Base-by-base conservation (phyloP, 2,113 vertebrate species). In the Dasyurus viverrinus region DNA sequence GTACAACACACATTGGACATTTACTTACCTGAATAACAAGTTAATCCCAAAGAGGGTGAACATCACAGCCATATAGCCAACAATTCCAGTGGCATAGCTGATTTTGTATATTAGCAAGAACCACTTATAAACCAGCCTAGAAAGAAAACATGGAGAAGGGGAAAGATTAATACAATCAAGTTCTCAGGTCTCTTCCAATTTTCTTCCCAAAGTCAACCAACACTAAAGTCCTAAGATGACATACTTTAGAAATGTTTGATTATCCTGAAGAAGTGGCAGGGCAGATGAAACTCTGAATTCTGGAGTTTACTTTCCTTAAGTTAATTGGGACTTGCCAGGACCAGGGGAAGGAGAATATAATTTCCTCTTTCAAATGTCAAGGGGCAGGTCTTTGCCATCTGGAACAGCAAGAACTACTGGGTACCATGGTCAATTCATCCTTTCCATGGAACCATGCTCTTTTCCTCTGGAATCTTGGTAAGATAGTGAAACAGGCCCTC, bases 31-130 rank as follows among this genome's bases (percentile, higher is more conserved):
- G 99, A 99, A 99, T 97, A 99, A 97, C 90, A 99, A 98, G 96
- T 99, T 99, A 95, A 99, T 99, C 94, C 99, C 99, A 97, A 99
- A 99, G 91, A 99, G 99, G 0, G 99, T 99, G 97, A 99, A 99
- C 99, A 99, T 99, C 93, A 99, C 99, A 6, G 99, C 99, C 95
- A 98, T 99, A 97, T 99, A 99, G 90, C 99, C 99, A 93, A 99
- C 98, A 0, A 99, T 99, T 22, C 99, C 99, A 0, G 99, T 99
- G 93, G 99, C 99, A 52, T 99, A 99, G 98, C 99, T 99, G 97
- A 99, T 99, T 98, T 99, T 99, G 98, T 99, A 99, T 96, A 99
- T 99, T 0, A 99, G 98, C 6, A 99, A 99, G 96, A 99, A 99
- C 99, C 99, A 99, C 97, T 99, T 99, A 97, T 99, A 99, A 95